Conservation (phyloP, 2,113 vertebrate genomes). For the Mesembrinibis cayennensis region DNA sequence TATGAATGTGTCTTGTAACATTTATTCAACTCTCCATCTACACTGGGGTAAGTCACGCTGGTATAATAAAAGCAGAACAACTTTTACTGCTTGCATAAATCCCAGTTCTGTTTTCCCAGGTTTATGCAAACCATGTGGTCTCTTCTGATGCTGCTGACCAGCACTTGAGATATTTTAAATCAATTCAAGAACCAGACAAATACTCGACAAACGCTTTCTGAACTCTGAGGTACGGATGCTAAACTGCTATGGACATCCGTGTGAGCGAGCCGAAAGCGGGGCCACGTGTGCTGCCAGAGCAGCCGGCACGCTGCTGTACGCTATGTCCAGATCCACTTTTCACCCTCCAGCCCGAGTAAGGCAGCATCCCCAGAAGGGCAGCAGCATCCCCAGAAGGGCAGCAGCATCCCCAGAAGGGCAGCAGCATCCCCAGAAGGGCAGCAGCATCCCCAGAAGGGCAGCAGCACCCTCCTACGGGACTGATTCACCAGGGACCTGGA, state of each 20-base stretch:
- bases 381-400: background rate
- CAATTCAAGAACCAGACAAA: background rate
- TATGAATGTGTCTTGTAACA: accelerated
- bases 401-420: too few relatives aligned
- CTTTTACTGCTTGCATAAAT: background rate
- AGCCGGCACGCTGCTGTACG: accelerated
- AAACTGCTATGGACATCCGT: background rate
- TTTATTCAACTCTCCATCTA: background rate
- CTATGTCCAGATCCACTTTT: accelerated
- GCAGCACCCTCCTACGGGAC: background rate
- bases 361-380: background rate
- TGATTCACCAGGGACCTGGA: accelerated
- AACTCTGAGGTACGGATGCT: background rate
- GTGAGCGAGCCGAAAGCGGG: accelerated
- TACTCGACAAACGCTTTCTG: background rate
- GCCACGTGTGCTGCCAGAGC: accelerated
- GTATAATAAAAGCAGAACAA: background rate
- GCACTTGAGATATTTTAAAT: background rate
- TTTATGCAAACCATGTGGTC: background rate
- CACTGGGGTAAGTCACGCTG: background rate
- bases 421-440: too few relatives aligned
- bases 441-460: background rate
- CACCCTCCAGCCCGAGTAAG: accelerated
- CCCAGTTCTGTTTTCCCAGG: background rate
- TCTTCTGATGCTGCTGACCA: background rate